phyloP scores from a whole-genome alignment of 2,113 vertebrate species.

The Tinamus guttatus region DNA sequence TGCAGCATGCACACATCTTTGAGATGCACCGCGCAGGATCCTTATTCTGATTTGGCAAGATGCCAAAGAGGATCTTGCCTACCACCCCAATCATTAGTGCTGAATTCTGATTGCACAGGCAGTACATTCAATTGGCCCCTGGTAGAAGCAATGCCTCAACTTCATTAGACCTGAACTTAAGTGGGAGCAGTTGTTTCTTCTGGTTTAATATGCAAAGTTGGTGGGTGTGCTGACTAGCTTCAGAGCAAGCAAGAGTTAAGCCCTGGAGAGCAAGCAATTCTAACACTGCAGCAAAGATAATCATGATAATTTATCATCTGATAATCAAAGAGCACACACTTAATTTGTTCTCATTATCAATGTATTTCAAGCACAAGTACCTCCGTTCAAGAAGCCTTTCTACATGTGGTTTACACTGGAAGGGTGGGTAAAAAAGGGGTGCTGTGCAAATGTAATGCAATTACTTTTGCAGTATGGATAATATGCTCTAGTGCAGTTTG shows the following conservation, averaged over 20 bases:
- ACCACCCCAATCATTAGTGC: neutral
- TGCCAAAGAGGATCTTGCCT: neutral
- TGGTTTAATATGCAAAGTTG: neutral
- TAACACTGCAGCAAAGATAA: slow-evolving; percentile 62
- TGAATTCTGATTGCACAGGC: neutral
- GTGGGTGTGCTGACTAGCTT: neutral
- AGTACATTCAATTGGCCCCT: neutral
- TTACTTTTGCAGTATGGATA: neutral
- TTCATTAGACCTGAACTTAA: neutral
- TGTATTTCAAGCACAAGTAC: slow-evolving; percentile 68
- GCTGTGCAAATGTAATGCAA: neutral
- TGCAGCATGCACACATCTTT: neutral
- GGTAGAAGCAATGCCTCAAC: neutral
- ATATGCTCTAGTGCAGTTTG: neutral
- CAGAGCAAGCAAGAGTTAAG: slow-evolving; percentile 64
- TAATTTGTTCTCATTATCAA: slow-evolving; percentile 73
- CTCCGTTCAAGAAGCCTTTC: slow-evolving; percentile 26
- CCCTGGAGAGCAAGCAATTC: slow-evolving; percentile 60
- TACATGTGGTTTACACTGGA: neutral
- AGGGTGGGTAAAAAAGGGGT: neutral
- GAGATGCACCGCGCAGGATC: neutral
- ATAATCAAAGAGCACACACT: slow-evolving; percentile 72
- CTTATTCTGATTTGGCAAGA: neutral
- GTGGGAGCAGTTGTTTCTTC: neutral
- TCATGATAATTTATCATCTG: slow-evolving; percentile 72